These are phyloP conservation scores for Lymantria dispar DNA, from an alignment of 2,888 invertebrate genomes.

Conservation along the genomic window DNA sequence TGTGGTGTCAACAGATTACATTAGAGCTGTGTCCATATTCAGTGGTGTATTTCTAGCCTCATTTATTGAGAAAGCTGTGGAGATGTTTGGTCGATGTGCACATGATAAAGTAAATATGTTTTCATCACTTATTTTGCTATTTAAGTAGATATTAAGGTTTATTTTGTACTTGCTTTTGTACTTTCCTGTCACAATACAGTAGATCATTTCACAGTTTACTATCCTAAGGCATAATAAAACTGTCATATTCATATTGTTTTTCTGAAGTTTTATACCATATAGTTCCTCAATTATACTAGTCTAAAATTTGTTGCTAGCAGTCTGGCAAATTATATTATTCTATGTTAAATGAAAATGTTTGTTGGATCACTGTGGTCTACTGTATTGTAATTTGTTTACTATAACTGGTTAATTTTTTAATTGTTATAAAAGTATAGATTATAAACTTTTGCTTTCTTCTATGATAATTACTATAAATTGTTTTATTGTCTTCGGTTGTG, in stretches of 20 bases:
- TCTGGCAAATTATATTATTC: no score
- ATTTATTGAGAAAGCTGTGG: constrained; percentile 34
- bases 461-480: constrained; percentile 2
- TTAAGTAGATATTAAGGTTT: constrained; percentile 42
- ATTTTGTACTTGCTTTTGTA: constrained; percentile 48
- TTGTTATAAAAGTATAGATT: constrained; percentile 6
- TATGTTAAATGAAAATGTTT: no score
- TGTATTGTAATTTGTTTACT: constrained; percentile 25
- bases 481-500: constrained; percentile 10
- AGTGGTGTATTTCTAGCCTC: constrained; percentile 46
- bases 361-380: no score
- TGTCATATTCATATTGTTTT: no score
- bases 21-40: constrained; percentile 55
- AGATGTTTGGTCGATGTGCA: constrained; percentile 40
- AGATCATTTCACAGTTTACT: no score
- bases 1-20: constrained; percentile 47
- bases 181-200: constrained; percentile 25
- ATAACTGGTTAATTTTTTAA: constrained; percentile 22
- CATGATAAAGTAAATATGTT: constrained; percentile 73
- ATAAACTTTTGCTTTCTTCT: constrained; percentile 7
- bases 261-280: no score
- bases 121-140: constrained; percentile 60
- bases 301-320: no score
- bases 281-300: no score
- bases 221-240: no score